Evolutionary conservation across 2,113 vertebrate species (phyloP).

Genomic region (Elgaria multicarinata): DNA sequence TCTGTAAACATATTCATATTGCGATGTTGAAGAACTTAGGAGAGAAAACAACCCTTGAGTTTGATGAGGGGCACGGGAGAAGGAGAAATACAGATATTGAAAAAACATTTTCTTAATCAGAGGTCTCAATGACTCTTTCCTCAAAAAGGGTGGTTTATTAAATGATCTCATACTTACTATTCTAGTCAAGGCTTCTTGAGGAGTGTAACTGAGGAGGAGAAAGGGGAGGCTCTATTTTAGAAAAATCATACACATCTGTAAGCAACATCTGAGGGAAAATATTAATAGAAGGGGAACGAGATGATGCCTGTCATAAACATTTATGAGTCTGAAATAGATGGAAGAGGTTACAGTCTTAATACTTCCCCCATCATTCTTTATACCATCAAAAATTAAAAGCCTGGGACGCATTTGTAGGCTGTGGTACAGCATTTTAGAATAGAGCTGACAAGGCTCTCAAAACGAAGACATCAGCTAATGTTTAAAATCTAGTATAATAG

Average conservation of each 20-base stretch:
- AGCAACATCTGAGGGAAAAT: conserved; percentile 6
- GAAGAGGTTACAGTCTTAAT: conserved; percentile 14
- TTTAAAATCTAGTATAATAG: conserved; percentile 28
- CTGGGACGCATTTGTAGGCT: conserved; percentile 19
- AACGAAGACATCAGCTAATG: not conserved
- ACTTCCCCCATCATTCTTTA: conserved; percentile 14
- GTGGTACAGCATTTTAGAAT: conserved; percentile 15
- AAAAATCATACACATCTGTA: conserved; percentile 1
- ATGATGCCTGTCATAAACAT: conserved; percentile 27
- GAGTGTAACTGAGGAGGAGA: conserved; percentile 38
- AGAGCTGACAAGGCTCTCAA: conserved; percentile 30
- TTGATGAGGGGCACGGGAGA: not conserved
- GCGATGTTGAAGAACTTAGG: not conserved
- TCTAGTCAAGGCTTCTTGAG: conserved; percentile 23
- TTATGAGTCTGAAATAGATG: conserved; percentile 40
- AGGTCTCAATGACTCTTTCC: not conserved
- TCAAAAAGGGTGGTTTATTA: conserved; percentile 1
- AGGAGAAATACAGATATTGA: not conserved
- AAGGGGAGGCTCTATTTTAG: conserved; percentile 18
- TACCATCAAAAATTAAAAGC: conserved; percentile 8
- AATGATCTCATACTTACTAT: not conserved
- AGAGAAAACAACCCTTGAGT: not conserved
- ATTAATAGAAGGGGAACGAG: conserved; percentile 38
- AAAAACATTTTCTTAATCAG: not conserved
- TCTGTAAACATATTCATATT: not conserved